phyloP scores from a whole-genome alignment of 2,113 vertebrate species.

The Malurus cyaneus region DNA sequence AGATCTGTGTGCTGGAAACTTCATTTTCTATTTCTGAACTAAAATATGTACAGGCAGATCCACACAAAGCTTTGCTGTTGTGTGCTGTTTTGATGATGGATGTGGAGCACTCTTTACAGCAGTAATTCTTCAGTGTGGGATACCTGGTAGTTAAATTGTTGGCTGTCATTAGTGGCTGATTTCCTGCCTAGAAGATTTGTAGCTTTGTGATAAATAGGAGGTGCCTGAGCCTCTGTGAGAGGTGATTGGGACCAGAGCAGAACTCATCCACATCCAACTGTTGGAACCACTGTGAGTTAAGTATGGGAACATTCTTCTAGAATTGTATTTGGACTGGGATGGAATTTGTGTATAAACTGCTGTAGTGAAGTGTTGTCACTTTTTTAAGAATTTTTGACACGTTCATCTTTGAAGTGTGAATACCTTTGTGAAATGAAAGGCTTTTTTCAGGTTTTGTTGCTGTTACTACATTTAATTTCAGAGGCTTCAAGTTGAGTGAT shows the following conservation, averaged over 20 bases:
- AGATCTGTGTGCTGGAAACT: background rate
- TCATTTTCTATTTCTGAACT: background rate
- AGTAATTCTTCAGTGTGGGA: background rate
- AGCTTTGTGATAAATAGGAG: slow-evolving; percentile 21
- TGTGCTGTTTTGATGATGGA: background rate
- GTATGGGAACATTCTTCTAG: background rate
- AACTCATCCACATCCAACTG: background rate
- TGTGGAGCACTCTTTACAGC: background rate
- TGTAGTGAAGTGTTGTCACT: background rate
- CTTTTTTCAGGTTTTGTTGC: slow-evolving; percentile 8
- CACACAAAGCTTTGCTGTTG: background rate
- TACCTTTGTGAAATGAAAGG: background rate
- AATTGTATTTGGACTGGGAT: background rate
- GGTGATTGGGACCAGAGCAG: background rate
- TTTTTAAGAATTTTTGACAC: background rate
- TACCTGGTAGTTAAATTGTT: slow-evolving; percentile 5
- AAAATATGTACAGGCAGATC: background rate
- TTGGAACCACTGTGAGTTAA: background rate
- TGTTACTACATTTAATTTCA: slow-evolving; percentile 11
- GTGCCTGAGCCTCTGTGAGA: background rate
- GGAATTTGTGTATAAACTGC: background rate
- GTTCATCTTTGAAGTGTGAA: background rate
- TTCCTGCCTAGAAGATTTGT: background rate
- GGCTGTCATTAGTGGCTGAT: slow-evolving; percentile 10
- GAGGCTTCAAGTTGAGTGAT: background rate